Evolutionary conservation across 2,113 vertebrate genomes (phyloP), one percentile per base, ranked within the genome.

Genomic region (Stegastes partitus): DNA sequence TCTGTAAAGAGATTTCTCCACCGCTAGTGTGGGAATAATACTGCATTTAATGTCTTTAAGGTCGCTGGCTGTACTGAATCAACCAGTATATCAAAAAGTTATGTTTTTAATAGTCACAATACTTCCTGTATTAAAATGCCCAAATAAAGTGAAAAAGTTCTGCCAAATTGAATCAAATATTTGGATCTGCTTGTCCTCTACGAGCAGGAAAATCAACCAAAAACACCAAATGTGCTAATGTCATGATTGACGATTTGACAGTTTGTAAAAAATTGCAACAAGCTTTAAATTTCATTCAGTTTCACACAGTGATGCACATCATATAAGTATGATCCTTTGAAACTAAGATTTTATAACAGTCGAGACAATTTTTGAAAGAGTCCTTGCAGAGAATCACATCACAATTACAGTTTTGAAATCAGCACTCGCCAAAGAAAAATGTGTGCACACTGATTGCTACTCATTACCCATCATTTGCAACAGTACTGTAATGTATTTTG

Each of bases 21-120:
- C 39, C 10, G 26, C 28, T 66, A 22, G 3, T 67, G 44, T 44
- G 6, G 62, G 51, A 73, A 65, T 26, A 53, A 58, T 59, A 64
- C 53, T 34, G 12, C 23, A 51, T 68, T 69, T 61, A 63, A 55
- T 49, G 45, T 73, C 44, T 68, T 68, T 49, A 68, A 62, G 65
- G 58, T 69, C 50, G 57, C 68, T 77, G 11, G 3, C 44, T 61
- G 74, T 11, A 42, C 14, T 22, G 42, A 21, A 42, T 74, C 58
- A 65, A 57, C 37, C 31, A 9, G 21, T 25, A 5, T 11, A 34
- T 34, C 31, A 34, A 34, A 10, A 34, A 34, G 1, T 8, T 31
- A 19, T 47, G 34, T 64, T 81, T 57, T 70, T 4, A 61, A 71
- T 44, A 28, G 55, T 19, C 16, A 9, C 8, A 10, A 34, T 34